Evolutionary conservation across 2,797 vertebrate genomes (phyloP), one percentile per base, ranked within the genome.

Genomic region (Halcyon badia): DNA sequence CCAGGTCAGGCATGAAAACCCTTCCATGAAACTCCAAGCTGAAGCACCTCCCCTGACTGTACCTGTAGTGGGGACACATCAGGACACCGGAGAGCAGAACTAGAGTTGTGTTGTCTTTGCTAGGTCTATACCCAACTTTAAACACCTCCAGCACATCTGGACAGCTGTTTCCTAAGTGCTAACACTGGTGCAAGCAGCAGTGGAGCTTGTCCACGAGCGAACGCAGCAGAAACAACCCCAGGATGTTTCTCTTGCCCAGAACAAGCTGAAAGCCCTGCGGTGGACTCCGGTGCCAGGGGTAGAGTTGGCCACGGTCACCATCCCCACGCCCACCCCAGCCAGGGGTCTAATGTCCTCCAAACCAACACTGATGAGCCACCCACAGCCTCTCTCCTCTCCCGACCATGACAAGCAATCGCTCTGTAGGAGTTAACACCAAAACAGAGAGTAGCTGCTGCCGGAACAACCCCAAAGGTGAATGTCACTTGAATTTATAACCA

Each of bases 321-420:
- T 12, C 11, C 88, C 68, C 3, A 1, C 7, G 4, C 22, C 48
- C 76, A 2, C 6, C 39, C 41, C 64, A 11, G n/a, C 0, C 57
- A 4, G 0, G 1, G 58, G 41, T 22, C 41, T 12, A 7, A 7
- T 3, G 0, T 1, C 39, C 84, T 14, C 56, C 61, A 5, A 4
- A 21, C 5, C 14, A 0, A 3, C 37, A 1, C 8, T 0, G 2
- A 7, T 4, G 1, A 26, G 25, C 33, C 1, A 1, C 54, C 54
- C 2, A 24, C 87, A 62, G 57, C 71, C 72, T 26, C 57, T 17
- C 70, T 24, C 52, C 83, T 20, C 84, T 35, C 35, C 76, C 17
- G 0, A 0, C 66, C 5, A 26, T 48, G 17, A 0, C 35, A 71
- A 13, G 11, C 11, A 2, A 30, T 11, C 33, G 0, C 4, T 10